Evolutionary conservation across 2,113 vertebrate genomes (phyloP).

Genomic region (Lamprologus sp.): DNA sequence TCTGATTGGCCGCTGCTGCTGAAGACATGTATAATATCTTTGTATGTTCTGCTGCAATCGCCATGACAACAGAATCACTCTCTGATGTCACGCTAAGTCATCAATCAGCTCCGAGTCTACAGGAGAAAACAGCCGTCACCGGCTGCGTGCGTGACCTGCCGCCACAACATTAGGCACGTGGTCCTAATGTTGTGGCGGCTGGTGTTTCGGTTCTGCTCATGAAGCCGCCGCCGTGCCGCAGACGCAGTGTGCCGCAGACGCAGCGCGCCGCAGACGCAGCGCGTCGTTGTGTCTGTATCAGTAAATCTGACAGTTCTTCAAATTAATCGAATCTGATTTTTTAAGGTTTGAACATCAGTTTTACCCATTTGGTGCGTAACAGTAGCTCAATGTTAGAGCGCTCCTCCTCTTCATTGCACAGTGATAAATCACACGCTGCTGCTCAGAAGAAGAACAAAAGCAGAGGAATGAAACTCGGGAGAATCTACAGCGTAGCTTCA

Average conservation of each 20-base stretch:
- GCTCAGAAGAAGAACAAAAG: background rate
- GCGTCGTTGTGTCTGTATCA: accelerated
- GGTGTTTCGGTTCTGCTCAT: background rate
- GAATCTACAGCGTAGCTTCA: background rate
- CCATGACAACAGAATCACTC: background rate
- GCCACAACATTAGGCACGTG: background rate
- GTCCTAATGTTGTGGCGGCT: background rate
- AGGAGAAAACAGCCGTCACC: background rate
- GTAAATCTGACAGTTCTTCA: background rate
- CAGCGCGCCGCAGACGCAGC: background rate
- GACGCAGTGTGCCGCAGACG: too few relatives aligned
- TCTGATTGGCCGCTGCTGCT: background rate
- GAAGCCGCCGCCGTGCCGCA: background rate
- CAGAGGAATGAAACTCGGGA: background rate
- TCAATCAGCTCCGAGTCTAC: too few relatives aligned
- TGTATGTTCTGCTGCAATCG: background rate
- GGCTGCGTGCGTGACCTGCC: accelerated
- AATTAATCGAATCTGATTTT: background rate
- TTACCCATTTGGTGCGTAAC: background rate
- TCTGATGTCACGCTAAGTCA: background rate
- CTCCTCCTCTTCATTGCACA: background rate
- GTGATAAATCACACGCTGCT: background rate
- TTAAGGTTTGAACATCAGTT: background rate
- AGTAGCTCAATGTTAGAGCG: background rate
- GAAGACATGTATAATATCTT: background rate